phyloP scores from a whole-genome alignment of 2,113 vertebrate genomes.

The Motacilla alba region DNA sequence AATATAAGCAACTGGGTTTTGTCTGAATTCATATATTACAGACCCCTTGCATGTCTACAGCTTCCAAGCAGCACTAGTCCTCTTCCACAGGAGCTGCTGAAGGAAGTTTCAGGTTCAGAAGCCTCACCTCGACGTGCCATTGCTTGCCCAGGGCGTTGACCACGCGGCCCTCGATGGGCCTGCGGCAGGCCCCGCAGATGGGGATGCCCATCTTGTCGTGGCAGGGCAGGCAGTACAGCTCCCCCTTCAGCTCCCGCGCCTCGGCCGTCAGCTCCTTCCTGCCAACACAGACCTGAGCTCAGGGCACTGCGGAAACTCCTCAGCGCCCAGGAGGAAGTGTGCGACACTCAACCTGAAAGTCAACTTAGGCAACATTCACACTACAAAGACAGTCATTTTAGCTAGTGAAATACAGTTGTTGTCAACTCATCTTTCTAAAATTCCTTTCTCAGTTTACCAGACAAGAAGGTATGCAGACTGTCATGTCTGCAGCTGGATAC shows the following conservation, averaged over 20 bases:
- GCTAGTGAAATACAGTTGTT: neutral
- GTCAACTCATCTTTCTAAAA: neutral
- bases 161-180: slow-evolving; percentile 77
- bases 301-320: neutral
- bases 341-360: neutral
- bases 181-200: slow-evolving; percentile 77
- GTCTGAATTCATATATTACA: neutral
- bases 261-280: slow-evolving; percentile 79
- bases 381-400: neutral
- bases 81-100: neutral
- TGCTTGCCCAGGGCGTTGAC: slow-evolving; percentile 79
- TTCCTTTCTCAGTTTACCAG: neutral
- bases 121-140: slow-evolving; percentile 79
- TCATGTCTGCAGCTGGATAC: neutral
- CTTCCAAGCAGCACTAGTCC: neutral
- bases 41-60: neutral
- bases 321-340: neutral
- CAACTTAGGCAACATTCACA: neutral
- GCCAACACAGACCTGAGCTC: neutral
- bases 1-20: neutral
- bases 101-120: neutral
- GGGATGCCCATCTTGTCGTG: slow-evolving; percentile 81
- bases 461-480: accelerated
- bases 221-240: slow-evolving; percentile 78
- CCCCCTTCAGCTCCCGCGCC: slow-evolving; percentile 76